Evolutionary conservation across 1,140 invertebrate species (phyloP).

Genomic region (Artemia franciscana): DNA sequence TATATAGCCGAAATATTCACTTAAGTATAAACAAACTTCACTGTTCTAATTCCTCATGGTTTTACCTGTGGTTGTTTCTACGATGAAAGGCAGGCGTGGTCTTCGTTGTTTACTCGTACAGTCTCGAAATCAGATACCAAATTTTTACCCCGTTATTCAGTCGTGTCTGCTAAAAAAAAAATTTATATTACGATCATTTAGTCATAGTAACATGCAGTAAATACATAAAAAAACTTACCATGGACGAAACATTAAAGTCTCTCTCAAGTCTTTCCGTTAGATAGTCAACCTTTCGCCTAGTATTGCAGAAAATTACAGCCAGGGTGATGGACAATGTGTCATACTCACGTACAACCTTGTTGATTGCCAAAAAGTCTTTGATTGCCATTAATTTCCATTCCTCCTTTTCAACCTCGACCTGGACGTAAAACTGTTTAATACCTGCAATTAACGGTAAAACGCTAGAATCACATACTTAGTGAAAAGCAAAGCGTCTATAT

Average conservation of each 20-base stretch:
- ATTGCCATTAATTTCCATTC: conserved; percentile 96
- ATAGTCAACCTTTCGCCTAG: conserved; percentile 92
- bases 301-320: conserved; percentile 99
- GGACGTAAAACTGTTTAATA: conserved; percentile 96
- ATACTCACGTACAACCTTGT: no score
- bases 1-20: no score
- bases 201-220: neutral
- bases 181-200: neutral
- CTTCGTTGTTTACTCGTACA: neutral
- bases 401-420: conserved; percentile 73
- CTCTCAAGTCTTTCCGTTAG: conserved; percentile 73
- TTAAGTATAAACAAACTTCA: no score
- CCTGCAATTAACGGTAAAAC: conserved; percentile 19
- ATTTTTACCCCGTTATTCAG: no score
- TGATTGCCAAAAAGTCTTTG: no score
- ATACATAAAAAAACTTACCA: conserved; percentile 29
- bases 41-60: no score
- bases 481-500: no score
- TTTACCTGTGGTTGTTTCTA: no score
- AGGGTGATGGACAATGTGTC: conserved; percentile 96
- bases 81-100: neutral
- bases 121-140: neutral
- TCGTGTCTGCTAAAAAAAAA: no score
- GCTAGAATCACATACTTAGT: no score
- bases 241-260: conserved; percentile 94